These are phyloP conservation scores for Allygus modestus DNA, from an alignment of 2,888 invertebrate species.

Conservation along the genomic window DNA sequence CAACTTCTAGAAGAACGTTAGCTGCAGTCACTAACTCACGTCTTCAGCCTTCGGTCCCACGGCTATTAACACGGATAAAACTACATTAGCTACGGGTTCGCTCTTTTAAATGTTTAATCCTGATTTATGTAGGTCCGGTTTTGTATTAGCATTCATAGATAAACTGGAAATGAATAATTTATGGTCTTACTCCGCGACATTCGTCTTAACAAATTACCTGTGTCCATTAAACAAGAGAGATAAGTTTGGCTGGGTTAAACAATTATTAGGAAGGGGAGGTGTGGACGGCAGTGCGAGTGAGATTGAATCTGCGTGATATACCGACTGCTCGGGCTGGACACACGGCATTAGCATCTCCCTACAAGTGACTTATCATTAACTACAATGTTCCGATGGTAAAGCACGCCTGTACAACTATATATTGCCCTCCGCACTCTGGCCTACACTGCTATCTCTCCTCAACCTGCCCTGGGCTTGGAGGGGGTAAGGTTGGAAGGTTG, in stretches of 20 bases:
- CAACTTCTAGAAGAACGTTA: background rate
- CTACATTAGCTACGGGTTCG: slow-evolving; percentile 37
- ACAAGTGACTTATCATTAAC: slow-evolving; percentile 33
- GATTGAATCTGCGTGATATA: slow-evolving; percentile 35
- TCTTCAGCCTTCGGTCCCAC: slow-evolving; percentile 8
- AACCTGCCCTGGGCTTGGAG: background rate
- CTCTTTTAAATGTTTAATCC: slow-evolving; percentile 48
- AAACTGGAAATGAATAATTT: slow-evolving; percentile 46
- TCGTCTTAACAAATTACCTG: slow-evolving; percentile 40
- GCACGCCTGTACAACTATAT: slow-evolving; percentile 20
- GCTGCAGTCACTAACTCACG: slow-evolving; percentile 21
- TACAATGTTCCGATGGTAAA: slow-evolving; percentile 7
- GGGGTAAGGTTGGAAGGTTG: too few species aligned
- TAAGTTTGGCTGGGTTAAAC: background rate
- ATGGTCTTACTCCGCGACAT: slow-evolving; percentile 9
- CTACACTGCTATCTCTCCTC: background rate
- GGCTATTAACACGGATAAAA: slow-evolving; percentile 39
- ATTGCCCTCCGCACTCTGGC: background rate
- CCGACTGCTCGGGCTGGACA: background rate
- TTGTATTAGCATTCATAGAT: slow-evolving; percentile 48
- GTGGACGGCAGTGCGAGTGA: background rate
- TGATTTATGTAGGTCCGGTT: slow-evolving; percentile 49
- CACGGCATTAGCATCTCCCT: background rate
- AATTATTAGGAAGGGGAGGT: slow-evolving; percentile 12
- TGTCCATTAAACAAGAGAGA: slow-evolving; percentile 17